Conservation (phyloP, 2,113 vertebrate species). For the Colossoma macropomum region DNA sequence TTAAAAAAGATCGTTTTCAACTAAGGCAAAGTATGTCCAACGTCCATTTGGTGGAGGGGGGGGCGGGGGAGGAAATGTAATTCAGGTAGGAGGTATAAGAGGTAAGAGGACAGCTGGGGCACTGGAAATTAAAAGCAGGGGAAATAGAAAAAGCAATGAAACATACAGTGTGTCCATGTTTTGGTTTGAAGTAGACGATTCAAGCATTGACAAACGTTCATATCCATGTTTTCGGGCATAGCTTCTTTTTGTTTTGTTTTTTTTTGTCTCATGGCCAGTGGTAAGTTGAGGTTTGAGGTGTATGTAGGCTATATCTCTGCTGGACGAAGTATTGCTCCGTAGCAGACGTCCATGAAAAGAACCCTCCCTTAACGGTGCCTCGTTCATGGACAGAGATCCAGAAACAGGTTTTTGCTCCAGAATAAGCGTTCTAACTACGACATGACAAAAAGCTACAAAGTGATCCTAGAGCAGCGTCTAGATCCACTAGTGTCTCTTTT, state of each 20-base stretch:
- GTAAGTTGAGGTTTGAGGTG: slow-evolving; percentile 46
- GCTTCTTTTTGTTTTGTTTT: neutral
- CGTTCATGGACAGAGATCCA: slow-evolving; percentile 9
- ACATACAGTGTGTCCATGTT: slow-evolving; percentile 48
- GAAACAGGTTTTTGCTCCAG: slow-evolving; percentile 24
- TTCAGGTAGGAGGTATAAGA: slow-evolving; percentile 9
- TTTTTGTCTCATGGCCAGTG: slow-evolving; percentile 25
- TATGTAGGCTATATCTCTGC: slow-evolving; percentile 41
- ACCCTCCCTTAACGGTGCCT: slow-evolving; percentile 1
- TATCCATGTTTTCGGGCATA: slow-evolving; percentile 28
- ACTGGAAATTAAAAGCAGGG: slow-evolving; percentile 2
- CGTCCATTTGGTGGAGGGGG: neutral
- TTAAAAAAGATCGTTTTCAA: slow-evolving; percentile 20
- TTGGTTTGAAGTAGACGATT: slow-evolving; percentile 49
- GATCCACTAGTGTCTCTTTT: slow-evolving; percentile 39
- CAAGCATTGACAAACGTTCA: slow-evolving; percentile 33
- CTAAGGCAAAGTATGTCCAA: slow-evolving; percentile 16
- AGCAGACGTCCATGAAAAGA: slow-evolving; percentile 39
- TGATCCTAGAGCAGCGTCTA: slow-evolving; percentile 29
- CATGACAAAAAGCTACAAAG: slow-evolving; percentile 38
- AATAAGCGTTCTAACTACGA: slow-evolving; percentile 20
- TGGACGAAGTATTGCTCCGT: slow-evolving; percentile 37
- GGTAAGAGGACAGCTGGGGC: neutral
- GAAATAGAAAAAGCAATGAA: neutral
- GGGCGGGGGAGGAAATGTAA: neutral